Evolutionary conservation across 2,888 invertebrate species (phyloP).

Genomic region (Dermolepida albohirtum): DNA sequence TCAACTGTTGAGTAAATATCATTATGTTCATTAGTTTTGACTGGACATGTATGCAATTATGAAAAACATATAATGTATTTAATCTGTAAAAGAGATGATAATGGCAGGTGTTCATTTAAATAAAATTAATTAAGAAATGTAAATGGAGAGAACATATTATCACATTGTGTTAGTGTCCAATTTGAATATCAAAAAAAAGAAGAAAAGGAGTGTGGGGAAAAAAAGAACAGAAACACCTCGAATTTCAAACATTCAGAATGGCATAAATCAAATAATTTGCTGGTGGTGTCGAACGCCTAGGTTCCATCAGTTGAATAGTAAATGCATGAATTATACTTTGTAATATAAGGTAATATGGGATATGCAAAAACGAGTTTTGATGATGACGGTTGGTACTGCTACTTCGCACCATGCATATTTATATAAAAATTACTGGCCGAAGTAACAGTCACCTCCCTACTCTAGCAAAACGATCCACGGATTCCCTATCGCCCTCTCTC

Average conservation of each 20-base stretch:
- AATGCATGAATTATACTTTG: constrained; percentile 58
- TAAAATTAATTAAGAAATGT: too few relatives aligned
- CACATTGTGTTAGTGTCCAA: not conserved
- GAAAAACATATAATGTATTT: too few relatives aligned
- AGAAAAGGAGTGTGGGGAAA: constrained; percentile 1
- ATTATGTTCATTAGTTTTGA: too few relatives aligned
- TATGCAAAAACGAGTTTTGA: constrained; percentile 49
- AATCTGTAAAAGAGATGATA: too few relatives aligned
- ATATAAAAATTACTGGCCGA: constrained; percentile 54
- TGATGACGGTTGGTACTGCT: constrained; percentile 50
- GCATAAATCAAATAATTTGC: constrained; percentile 48
- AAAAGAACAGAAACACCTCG: constrained; percentile 10
- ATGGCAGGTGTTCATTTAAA: too few relatives aligned
- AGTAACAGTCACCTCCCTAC: constrained; percentile 42
- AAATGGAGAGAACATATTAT: too few relatives aligned
- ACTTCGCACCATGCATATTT: constrained; percentile 56
- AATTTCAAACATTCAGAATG: constrained; percentile 16
- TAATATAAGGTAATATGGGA: constrained; percentile 57
- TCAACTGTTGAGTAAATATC: too few relatives aligned
- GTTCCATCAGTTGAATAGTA: constrained; percentile 53
- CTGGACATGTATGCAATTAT: too few relatives aligned
- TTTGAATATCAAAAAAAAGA: constrained; percentile 4
- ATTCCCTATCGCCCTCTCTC: not conserved
- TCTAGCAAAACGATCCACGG: constrained; percentile 13
- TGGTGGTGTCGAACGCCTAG: constrained; percentile 46